Conservation (phyloP, 1,140 invertebrate genomes). For the Pseudomyrmex pallidus region DNA sequence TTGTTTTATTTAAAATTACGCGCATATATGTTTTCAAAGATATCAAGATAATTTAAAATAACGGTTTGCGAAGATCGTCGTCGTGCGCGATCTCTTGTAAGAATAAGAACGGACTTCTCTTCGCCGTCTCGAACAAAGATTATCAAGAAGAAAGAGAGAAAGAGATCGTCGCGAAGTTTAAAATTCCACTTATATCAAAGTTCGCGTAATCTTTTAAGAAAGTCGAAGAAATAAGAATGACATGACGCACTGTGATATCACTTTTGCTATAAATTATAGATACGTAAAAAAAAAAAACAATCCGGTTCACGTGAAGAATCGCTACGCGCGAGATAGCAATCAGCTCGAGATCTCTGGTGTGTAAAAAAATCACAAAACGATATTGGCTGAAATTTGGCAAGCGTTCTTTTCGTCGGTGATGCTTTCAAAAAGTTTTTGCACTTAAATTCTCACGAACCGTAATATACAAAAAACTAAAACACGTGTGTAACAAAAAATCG, state of each 20-base stretch:
- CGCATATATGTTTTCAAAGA: too few relatives aligned
- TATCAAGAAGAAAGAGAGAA: background rate
- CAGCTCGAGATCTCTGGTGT: too few relatives aligned
- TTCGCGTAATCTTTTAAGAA: conserved; percentile 27
- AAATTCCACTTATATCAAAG: conserved; percentile 13
- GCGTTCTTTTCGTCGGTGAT: too few relatives aligned
- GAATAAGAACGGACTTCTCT: background rate
- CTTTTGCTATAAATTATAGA: conserved; percentile 29
- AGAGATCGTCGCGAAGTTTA: background rate
- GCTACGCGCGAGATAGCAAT: too few relatives aligned
- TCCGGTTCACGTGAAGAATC: too few relatives aligned
- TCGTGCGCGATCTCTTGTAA: background rate
- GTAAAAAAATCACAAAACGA: too few relatives aligned
- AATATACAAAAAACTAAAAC: background rate
- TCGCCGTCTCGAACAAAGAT: background rate
- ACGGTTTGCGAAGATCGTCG: too few relatives aligned
- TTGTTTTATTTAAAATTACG: too few relatives aligned
- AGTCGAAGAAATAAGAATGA: background rate
- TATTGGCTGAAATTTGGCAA: too few relatives aligned
- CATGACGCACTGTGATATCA: background rate
- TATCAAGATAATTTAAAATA: too few relatives aligned
- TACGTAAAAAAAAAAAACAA: conserved; percentile 5
- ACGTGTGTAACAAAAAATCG: conserved; percentile 1
- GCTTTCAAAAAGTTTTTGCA: too few relatives aligned
- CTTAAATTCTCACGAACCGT: background rate